Evolutionary conservation across 2,888 invertebrate species (phyloP).

Genomic region (Odontocolon sp.): DNA sequence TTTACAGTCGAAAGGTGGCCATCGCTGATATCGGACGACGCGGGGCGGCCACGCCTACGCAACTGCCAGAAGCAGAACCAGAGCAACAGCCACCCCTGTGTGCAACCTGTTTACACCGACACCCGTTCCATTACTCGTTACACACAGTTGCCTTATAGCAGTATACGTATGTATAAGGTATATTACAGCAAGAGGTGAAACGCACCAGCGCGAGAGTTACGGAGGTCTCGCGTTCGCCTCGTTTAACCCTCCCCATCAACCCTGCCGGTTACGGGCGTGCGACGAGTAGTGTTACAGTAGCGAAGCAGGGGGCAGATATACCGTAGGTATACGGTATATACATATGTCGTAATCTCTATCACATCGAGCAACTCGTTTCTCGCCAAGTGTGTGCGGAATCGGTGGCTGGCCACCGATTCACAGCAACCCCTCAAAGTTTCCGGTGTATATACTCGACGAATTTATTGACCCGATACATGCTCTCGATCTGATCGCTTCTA

Average conservation of each 20-base stretch:
- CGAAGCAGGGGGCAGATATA: background rate
- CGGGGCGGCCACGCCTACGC: conserved; percentile 77
- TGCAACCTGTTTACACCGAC: conserved; percentile 48
- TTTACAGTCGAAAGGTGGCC: conserved; percentile 81
- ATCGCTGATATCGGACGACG: conserved; percentile 77
- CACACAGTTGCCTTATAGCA: conserved; percentile 4
- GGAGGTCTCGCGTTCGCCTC: conserved; percentile 38
- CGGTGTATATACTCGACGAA: conserved; percentile 56
- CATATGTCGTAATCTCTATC: conserved; percentile 32
- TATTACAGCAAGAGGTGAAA: conserved; percentile 21
- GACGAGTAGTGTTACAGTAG: background rate
- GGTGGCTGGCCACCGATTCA: background rate
- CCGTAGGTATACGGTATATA: background rate
- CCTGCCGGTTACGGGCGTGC: background rate
- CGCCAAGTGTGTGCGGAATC: background rate
- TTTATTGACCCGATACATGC: conserved; percentile 56
- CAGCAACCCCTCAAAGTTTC: conserved; percentile 22
- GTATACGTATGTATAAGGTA: background rate
- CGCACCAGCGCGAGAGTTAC: conserved; percentile 12
- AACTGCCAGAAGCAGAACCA: conserved; percentile 48
- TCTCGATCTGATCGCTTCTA: conserved; percentile 32
- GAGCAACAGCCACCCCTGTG: conserved; percentile 27
- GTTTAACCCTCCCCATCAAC: conserved; percentile 44
- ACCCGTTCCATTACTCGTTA: conserved; percentile 5
- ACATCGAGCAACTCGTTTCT: conserved; percentile 10